A percentile compares a stretch with the other conserved stretches of the same genome.
Evolutionary conservation across 2,113 vertebrate genomes (phyloP).

Genomic region (Sardina pilchardus): DNA sequence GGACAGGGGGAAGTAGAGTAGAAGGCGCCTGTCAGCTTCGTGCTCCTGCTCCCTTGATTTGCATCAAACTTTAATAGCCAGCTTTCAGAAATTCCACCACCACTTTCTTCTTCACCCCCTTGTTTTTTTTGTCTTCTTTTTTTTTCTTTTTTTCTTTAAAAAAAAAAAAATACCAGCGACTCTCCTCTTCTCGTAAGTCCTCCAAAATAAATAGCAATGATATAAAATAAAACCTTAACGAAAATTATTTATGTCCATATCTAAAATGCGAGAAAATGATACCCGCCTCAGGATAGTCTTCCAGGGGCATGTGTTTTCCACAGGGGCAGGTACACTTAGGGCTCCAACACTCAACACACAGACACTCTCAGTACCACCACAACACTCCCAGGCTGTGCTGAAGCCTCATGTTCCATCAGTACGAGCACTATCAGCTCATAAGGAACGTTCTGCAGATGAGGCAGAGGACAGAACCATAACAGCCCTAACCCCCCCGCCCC

Average conservation of each 20-base stretch:
- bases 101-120: slow-evolving; percentile 51
- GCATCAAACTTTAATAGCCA: slow-evolving; percentile 98
- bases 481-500: no score
- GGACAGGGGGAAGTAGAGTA: slow-evolving; percentile 98
- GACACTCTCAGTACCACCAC: background rate
- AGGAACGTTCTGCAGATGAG: background rate
- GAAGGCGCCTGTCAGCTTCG: slow-evolving; percentile 97
- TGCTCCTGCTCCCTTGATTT: slow-evolving; percentile 92
- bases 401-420: background rate
- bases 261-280: background rate
- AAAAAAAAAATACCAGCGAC: background rate
- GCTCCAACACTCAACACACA: background rate
- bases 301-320: background rate
- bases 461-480: background rate
- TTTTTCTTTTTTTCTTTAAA: background rate
- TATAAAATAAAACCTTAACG: background rate
- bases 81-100: slow-evolving; percentile 84
- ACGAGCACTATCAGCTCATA: background rate
- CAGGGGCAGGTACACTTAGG: background rate
- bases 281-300: background rate
- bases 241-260: background rate
- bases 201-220: background rate
- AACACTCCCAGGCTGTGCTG: background rate
- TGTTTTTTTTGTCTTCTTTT: background rate
- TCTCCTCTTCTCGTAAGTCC: background rate